Base-by-base conservation (phyloP, 1,140 invertebrate species). In the Euschistus heros region DNA sequence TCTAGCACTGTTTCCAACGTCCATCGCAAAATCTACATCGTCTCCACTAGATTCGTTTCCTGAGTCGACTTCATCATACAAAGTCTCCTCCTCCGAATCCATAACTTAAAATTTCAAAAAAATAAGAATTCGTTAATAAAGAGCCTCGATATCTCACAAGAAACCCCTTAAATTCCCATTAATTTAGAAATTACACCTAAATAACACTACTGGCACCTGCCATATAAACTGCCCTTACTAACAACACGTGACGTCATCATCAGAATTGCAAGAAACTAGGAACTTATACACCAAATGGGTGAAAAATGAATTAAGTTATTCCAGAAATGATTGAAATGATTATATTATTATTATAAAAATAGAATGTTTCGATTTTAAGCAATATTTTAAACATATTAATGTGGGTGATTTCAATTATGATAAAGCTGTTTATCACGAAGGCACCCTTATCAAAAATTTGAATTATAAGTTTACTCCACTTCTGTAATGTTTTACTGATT, bases 1-100 rank as follows among this genome's bases (percentile, higher is more conserved):
- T 71, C 84, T 82, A 68, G 81, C 81, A 77, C 83, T 85, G 67
- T 84, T 82, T 67, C 86, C 82, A 72, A 89, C 86, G 79, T 93
- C 92, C 87, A 94, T 92, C 60, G 88, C 86, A 80, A 92, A 92
- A 74, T 89, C 87, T 73, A 92, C 91, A 79, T 94, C 92, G 74
- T 93, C 89, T 69, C 89, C 89, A 72, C 87, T 91, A 26, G 89
- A 92, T 76, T 94, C 92, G 76, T 94, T 93, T 59, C 89, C 89
- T 68, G 89, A 92, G 76, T 94, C 91, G 70, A 91, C 86, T 78
- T 91, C 88, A 74, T 94, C 91, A 75, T 86, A 85, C 22, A 82
- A 74, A 73, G 87, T 89, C 76, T 92, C 90, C 74, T 93, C 91
- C 75, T 94, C 91, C 62, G 88, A 92, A 81, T 94, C 91, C 91